Conservation (phyloP, 2,888 invertebrate species). For the Euspilapteryx auroguttella region DNA sequence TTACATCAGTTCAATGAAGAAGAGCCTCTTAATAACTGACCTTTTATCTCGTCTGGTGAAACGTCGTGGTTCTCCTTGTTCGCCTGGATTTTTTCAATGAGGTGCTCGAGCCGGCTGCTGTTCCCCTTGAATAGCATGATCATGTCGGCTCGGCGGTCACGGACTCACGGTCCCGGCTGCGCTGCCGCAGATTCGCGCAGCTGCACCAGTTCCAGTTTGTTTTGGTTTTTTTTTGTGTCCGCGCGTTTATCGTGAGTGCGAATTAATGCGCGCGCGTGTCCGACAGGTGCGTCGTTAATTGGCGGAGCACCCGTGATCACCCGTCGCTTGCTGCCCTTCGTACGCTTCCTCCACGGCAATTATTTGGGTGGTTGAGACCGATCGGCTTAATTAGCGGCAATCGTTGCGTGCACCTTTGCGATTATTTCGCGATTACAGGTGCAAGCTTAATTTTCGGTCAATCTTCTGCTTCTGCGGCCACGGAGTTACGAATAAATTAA, state of each 20-base stretch:
- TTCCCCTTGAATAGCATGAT: constrained; percentile 86
- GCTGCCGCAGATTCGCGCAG: constrained; percentile 29
- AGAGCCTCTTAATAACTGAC: too few relatives aligned
- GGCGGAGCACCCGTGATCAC: too few relatives aligned
- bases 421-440: constrained; percentile 23
- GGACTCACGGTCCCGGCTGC: constrained; percentile 9
- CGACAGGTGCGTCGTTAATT: constrained; percentile 54
- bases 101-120: constrained; percentile 79
- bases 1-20: too few relatives aligned
- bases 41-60: constrained; percentile 52
- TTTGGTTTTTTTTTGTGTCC: constrained; percentile 30
- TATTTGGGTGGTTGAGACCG: constrained; percentile 42
- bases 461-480: too few relatives aligned
- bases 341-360: constrained; percentile 49
- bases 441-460: too few relatives aligned
- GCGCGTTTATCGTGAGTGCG: constrained; percentile 39
- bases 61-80: constrained; percentile 74
- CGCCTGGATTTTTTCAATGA: constrained; percentile 86
- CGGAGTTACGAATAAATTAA: too few relatives aligned
- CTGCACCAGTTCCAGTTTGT: constrained; percentile 51
- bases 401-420: constrained; percentile 31
- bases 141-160: constrained; percentile 25
- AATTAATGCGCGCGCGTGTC: constrained; percentile 47
- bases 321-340: constrained; percentile 20
- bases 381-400: constrained; percentile 29